Evolutionary conservation across 2,888 invertebrate genomes (phyloP).

Genomic region (Ceriagrion tenellum): DNA sequence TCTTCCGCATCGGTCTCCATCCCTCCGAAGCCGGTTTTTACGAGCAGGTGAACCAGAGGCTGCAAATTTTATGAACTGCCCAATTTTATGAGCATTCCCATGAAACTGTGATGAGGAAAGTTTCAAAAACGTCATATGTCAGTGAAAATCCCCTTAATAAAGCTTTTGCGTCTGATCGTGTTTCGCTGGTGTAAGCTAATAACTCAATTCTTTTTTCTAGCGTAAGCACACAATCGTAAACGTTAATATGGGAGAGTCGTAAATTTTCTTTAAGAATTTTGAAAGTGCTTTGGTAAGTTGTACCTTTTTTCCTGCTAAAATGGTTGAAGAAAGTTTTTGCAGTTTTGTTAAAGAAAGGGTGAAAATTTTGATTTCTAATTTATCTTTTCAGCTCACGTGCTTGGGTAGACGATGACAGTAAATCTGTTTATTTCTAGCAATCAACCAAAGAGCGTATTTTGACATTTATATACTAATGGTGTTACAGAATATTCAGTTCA

Average conservation of each 20-base stretch:
- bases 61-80: slow-evolving; percentile 11
- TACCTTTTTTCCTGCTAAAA: neutral
- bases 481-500: neutral
- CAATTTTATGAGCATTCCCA: neutral
- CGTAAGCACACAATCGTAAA: neutral
- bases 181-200: neutral
- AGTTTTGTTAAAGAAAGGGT: neutral
- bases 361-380: neutral
- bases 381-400: neutral
- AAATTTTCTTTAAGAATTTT: neutral
- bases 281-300: neutral
- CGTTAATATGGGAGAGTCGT: neutral
- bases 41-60: slow-evolving; percentile 26
- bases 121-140: slow-evolving; percentile 7
- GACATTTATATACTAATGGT: neutral
- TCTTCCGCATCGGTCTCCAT: neutral
- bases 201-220: neutral
- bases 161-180: neutral
- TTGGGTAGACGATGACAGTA: neutral
- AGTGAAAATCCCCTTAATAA: neutral
- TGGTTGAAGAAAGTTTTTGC: neutral
- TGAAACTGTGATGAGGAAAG: neutral
- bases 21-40: neutral
- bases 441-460: neutral
- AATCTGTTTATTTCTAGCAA: neutral